Conservation (phyloP, 30 jellyfish, hydroid and myxozoan species). For the Mastigias papua region DNA sequence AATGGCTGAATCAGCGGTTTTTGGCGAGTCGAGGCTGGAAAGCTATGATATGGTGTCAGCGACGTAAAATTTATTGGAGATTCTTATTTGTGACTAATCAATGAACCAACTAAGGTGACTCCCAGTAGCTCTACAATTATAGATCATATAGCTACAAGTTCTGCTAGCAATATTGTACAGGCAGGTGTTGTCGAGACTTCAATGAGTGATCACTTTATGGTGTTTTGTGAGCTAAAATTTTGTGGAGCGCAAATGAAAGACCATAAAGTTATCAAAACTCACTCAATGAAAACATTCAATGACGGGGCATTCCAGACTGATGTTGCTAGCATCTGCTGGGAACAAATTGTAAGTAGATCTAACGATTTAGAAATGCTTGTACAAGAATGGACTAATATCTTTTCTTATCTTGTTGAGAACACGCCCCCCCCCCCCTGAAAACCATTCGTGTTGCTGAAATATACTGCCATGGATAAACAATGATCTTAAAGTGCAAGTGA, state of each 20-base stretch:
- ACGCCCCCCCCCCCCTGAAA: constrained; percentile 26
- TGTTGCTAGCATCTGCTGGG: constrained; percentile 51
- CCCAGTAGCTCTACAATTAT: constrained; percentile 18
- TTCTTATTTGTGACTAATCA: constrained; percentile 5
- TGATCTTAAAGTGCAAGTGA: too few species aligned
- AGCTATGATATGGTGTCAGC: too few species aligned
- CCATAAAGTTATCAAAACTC: constrained; percentile 46
- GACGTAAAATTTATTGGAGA: constrained; percentile 5
- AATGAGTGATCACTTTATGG: too few species aligned
- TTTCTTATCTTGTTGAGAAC: constrained; percentile 28
- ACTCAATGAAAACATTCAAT: constrained; percentile 20
- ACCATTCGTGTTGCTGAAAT: too few species aligned
- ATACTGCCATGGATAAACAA: too few species aligned
- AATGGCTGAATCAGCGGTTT: too few species aligned
- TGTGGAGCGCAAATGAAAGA: constrained; percentile 44
- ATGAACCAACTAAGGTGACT: constrained; percentile 36
- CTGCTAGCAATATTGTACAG: constrained; percentile 48
- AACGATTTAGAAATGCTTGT: constrained; percentile 9
- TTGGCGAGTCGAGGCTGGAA: too few species aligned
- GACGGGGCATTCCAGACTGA: constrained; percentile 36
- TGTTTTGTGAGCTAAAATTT: constrained; percentile 30
- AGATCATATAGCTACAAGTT: constrained; percentile 35
- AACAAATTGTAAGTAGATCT: too few species aligned
- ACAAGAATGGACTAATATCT: constrained; percentile 9
- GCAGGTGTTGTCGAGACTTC: too few species aligned